phyloP scores from a whole-genome alignment of 1,140 invertebrate genomes.

The Armadillidium nasatum region DNA sequence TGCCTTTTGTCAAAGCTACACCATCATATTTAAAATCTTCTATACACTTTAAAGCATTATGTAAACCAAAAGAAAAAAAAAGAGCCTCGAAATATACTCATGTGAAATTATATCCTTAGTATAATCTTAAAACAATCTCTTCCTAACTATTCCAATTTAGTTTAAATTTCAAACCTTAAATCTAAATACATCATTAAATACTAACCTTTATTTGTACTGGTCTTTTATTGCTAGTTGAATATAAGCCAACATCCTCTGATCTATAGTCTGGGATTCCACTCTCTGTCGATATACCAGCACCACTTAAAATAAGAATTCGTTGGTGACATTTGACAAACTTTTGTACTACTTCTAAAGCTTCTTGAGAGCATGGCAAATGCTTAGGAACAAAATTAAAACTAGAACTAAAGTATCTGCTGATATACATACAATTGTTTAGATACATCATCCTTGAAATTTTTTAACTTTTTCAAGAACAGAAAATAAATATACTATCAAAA shows the following conservation, averaged over 20 bases:
- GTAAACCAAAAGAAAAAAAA: too few species aligned
- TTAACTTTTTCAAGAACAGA: too few species aligned
- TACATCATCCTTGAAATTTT: neutral
- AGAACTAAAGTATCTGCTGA: neutral
- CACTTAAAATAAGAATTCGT: conserved; percentile 66
- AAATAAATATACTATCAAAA: neutral
- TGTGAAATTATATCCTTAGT: too few species aligned
- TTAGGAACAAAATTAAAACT: conserved; percentile 75
- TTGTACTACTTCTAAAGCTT: conserved; percentile 61
- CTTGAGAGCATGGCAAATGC: conserved; percentile 58
- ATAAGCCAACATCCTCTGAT: conserved; percentile 85
- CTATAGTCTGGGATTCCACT: conserved; percentile 90
- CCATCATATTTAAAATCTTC: too few species aligned
- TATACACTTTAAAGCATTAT: too few species aligned
- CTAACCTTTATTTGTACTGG: conserved; percentile 63
- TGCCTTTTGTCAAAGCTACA: too few species aligned
- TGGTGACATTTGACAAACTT: conserved; percentile 35
- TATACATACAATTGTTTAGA: neutral
- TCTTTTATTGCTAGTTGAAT: conserved; percentile 72
- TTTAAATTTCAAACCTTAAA: too few species aligned
- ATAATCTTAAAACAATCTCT: too few species aligned
- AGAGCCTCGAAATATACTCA: too few species aligned
- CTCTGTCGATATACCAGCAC: conserved; percentile 94
- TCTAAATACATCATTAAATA: too few species aligned
- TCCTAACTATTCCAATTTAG: too few species aligned